A percentile compares a stretch with the other conserved stretches of the same genome.
Conservation (phyloP, 2,888 invertebrate species). For the Chrysodeixis includens region DNA sequence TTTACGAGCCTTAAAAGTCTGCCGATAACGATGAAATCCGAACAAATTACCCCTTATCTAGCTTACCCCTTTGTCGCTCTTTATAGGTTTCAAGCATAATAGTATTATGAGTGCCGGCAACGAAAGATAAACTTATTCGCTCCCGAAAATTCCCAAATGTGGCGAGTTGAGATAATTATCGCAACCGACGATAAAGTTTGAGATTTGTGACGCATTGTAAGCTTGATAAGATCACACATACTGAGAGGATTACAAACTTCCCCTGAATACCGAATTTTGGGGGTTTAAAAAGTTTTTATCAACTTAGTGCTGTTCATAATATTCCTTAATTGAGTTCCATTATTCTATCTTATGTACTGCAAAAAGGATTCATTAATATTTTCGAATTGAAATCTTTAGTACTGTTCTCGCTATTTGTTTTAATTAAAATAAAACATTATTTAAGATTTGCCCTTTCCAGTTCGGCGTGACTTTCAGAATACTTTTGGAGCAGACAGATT, state of each 20-base stretch:
- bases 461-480: not conserved
- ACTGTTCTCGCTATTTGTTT: not conserved
- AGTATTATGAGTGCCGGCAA: conserved; percentile 62
- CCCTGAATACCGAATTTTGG: conserved; percentile 24
- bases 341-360: too few species aligned
- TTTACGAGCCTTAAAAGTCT: conserved; percentile 77
- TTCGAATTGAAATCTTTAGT: not conserved
- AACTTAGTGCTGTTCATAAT: not conserved
- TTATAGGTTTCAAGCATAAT: conserved; percentile 65
- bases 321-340: not conserved
- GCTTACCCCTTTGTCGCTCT: conserved; percentile 67
- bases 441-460: not conserved
- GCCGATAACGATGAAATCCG: conserved; percentile 67
- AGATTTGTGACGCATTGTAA: conserved; percentile 15
- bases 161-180: conserved; percentile 48
- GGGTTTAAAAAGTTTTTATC: conserved; percentile 19
- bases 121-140: conserved; percentile 55
- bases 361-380: not conserved
- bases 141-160: conserved; percentile 22
- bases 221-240: conserved; percentile 48
- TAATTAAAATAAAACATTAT: not conserved
- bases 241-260: conserved; percentile 36
- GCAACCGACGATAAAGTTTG: conserved; percentile 35
- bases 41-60: conserved; percentile 68
- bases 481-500: not conserved